These are phyloP conservation scores for Drosophila niveifrons DNA, from an alignment of 2,888 invertebrate species.

Conservation along the genomic window DNA sequence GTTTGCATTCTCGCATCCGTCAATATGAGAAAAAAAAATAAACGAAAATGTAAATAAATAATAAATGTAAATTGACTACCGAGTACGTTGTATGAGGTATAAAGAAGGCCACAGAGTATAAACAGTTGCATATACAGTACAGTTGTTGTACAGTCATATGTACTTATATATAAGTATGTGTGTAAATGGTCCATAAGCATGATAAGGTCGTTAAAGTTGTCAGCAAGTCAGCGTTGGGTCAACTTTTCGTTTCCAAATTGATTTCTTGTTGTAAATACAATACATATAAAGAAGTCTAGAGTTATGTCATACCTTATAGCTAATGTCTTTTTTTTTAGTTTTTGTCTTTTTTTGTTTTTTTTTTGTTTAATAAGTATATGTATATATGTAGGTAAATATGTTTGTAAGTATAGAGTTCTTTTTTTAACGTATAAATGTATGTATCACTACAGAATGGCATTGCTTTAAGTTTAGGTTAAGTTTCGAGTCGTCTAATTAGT, in stretches of 20 bases:
- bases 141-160: conserved; percentile 37
- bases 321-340: conserved; percentile 49
- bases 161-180: conserved; percentile 46
- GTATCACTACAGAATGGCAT: conserved; percentile 85
- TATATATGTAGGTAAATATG: conserved; percentile 27
- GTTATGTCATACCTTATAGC: conserved; percentile 42
- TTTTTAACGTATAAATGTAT: conserved; percentile 49
- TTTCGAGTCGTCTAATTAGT: conserved; percentile 38
- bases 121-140: conserved; percentile 57
- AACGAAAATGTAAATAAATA: conserved; percentile 5
- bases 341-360: conserved; percentile 5
- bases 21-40: conserved; percentile 39
- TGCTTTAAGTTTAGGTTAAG: conserved; percentile 78
- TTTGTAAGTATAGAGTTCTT: conserved; percentile 37
- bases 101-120: conserved; percentile 83
- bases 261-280: conserved; percentile 12
- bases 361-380: conserved; percentile 15
- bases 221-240: conserved; percentile 56
- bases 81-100: conserved; percentile 81
- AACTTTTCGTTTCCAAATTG: conserved; percentile 17
- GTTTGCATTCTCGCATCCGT: conserved; percentile 23
- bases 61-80: conserved; percentile 75
- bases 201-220: conserved; percentile 55
- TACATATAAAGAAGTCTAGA: conserved; percentile 41
- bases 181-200: conserved; percentile 74